Evolutionary conservation across 2,113 vertebrate genomes (phyloP).

Genomic region (Centropristis striata): DNA sequence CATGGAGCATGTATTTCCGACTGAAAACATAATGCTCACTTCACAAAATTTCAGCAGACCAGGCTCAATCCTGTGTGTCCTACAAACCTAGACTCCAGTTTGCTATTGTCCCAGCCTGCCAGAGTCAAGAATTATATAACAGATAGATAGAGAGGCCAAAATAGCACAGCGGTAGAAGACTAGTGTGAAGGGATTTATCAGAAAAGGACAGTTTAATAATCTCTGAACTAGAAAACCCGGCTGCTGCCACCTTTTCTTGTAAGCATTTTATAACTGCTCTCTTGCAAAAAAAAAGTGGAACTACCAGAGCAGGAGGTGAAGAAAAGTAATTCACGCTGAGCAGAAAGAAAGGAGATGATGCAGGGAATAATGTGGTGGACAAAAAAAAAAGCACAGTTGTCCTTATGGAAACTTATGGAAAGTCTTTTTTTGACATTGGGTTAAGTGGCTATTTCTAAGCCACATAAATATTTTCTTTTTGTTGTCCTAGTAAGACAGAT

Average conservation of each 20-base stretch:
- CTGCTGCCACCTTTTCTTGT: slow-evolving; percentile 32
- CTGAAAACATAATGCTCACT: slow-evolving; percentile 23
- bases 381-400: slow-evolving; percentile 21
- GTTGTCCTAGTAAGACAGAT: slow-evolving; percentile 30
- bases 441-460: slow-evolving; percentile 48
- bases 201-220: slow-evolving; percentile 55
- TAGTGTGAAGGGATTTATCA: slow-evolving; percentile 58
- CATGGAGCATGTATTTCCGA: neutral
- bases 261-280: slow-evolving; percentile 47
- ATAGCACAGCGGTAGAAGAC: slow-evolving; percentile 37
- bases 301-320: slow-evolving; percentile 5
- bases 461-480: slow-evolving; percentile 27
- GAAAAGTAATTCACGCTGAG: slow-evolving; percentile 16
- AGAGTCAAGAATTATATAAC: slow-evolving; percentile 27
- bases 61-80: slow-evolving; percentile 7
- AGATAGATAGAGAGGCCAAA: slow-evolving; percentile 31
- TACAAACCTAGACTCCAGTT: slow-evolving; percentile 9
- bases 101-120: slow-evolving; percentile 28
- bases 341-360: slow-evolving; percentile 20
- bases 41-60: slow-evolving; percentile 13
- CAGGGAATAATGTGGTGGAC: too few relatives aligned
- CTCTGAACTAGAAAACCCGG: slow-evolving; percentile 43
- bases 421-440: slow-evolving; percentile 30
- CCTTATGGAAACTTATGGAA: slow-evolving; percentile 24
- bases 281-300: slow-evolving; percentile 16